Conservation (phyloP, 2,797 vertebrate species). For the Tinamus major region DNA sequence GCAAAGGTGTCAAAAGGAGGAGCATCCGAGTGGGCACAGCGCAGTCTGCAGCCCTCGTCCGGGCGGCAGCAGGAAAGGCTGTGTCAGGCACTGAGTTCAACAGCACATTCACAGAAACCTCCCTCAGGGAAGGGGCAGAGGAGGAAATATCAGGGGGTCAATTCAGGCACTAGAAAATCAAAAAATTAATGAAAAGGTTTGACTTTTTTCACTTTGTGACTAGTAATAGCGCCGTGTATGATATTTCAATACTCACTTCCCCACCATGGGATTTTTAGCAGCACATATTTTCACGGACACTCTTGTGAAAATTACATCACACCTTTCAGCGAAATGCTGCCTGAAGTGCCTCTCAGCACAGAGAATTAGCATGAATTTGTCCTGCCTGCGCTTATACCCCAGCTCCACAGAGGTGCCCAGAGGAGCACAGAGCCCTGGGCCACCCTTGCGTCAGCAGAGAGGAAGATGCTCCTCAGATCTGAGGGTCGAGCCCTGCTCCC, state of each 20-base stretch:
- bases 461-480: neutral
- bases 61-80: neutral
- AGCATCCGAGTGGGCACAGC: neutral
- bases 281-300: neutral
- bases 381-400: neutral
- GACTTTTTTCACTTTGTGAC: neutral
- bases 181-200: neutral
- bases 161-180: neutral
- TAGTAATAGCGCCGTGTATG: neutral
- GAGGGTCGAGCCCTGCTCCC: neutral
- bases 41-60: neutral
- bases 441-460: neutral
- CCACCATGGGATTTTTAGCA: neutral
- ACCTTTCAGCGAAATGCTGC: neutral
- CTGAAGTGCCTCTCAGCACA: neutral
- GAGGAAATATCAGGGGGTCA: neutral
- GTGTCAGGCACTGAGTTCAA: neutral
- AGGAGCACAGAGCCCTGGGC: neutral
- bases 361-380: neutral
- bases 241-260: neutral
- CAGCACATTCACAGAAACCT: neutral
- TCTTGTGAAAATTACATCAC: neutral
- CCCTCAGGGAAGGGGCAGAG: neutral
- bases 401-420: neutral
- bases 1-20: neutral